These are phyloP conservation scores for Galerucella pusilla DNA, from an alignment of 2,888 invertebrate species.

Conservation along the genomic window DNA sequence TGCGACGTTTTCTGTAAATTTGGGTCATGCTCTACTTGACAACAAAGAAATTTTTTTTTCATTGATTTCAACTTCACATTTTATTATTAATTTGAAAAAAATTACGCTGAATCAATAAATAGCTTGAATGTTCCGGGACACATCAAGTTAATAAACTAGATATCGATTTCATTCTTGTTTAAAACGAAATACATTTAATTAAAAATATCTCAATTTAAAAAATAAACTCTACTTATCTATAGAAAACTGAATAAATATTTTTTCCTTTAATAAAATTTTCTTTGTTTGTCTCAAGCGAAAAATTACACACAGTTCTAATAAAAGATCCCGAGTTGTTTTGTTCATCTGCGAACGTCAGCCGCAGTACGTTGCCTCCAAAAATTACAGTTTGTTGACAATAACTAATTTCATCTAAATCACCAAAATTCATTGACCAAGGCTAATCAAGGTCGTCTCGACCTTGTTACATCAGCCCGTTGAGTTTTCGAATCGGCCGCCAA, in stretches of 20 bases:
- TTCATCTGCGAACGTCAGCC: conserved; percentile 5
- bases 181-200: too few species aligned
- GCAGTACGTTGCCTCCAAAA: conserved; percentile 23
- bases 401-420: conserved; percentile 21
- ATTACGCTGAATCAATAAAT: too few species aligned
- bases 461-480: conserved; percentile 21
- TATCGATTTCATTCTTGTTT: too few species aligned
- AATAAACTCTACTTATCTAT: too few species aligned
- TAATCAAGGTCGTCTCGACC: conserved; percentile 28
- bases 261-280: too few species aligned
- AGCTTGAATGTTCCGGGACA: too few species aligned
- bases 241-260: too few species aligned
- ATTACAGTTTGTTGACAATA: conserved; percentile 17
- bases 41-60: not conserved
- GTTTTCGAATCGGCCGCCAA: conserved; percentile 24
- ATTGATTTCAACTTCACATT: not conserved
- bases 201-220: too few species aligned
- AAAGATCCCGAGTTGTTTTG: not conserved
- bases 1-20: conserved; percentile 12
- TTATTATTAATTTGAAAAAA: not conserved
- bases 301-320: not conserved
- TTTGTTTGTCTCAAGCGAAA: too few species aligned
- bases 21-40: conserved; percentile 29
- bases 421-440: conserved; percentile 31
- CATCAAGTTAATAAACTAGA: too few species aligned